Evolutionary conservation across 1,140 invertebrate genomes (phyloP), one percentile per base, ranked within the genome.

Genomic region (Zelostemma sp.): DNA sequence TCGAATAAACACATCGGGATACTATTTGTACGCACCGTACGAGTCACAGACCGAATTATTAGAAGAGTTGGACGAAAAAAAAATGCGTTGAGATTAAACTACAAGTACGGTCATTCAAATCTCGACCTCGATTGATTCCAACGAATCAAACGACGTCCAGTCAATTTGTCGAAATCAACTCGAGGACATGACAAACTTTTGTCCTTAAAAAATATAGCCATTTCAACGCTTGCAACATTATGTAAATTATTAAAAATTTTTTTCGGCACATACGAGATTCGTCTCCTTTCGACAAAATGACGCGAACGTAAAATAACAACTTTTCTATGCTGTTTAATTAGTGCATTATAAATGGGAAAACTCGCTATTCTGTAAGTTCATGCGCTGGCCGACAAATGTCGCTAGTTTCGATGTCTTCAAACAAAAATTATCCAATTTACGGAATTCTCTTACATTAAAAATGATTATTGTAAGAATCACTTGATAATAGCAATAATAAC

Each of bases 291-390:
- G 43, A 46, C 43, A 46, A 46, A 46, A 1, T 46, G 43, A 46
- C 18, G 18, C 12, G n/a, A n/a, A n/a, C n/a, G n/a, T n/a, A 4
- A 46, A 46, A n/a, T 12, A 19, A 18, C 11, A 19, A 46, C 8
- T 19, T 46, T 46, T 46, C n/a, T n/a, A n/a, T n/a, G 43, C 9
- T 9, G 18, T 46, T 46, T 11, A 19, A 46, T 11, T 46, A 46
- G 9, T 46, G 16, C 18, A 21, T 21, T 46, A 46, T n/a, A 19
- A 18, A 19, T 19, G 11, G n/a, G n/a, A n/a, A n/a, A n/a, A n/a
- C n/a, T n/a, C n/a, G n/a, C n/a, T n/a, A 46, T n/a, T 50, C 18
- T 15, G 47, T 68, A 68, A 68, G 65, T 68, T 62, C 59, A 68
- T 54, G 16, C 1, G 19, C 9, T 57, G 17, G 11, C 18, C 47